These are phyloP conservation scores for Siphamia tubifer DNA, from an alignment of 2,113 vertebrate species.

Conservation along the genomic window DNA sequence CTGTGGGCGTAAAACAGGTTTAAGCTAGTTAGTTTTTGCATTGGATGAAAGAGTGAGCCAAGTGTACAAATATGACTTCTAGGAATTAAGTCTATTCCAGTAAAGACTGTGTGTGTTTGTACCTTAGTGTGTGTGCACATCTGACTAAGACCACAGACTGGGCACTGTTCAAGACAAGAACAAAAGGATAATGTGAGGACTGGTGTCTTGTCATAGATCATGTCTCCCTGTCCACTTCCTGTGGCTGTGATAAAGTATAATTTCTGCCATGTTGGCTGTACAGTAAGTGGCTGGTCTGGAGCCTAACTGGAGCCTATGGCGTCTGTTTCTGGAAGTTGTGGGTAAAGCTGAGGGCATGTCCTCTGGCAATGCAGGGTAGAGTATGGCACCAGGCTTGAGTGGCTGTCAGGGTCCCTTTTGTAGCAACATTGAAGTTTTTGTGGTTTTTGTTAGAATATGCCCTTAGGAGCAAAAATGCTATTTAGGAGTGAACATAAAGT, in stretches of 20 bases:
- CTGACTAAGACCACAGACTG: constrained; percentile 33
- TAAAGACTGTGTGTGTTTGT: constrained; percentile 2
- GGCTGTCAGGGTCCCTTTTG: constrained; percentile 5
- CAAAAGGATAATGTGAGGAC: constrained; percentile 32
- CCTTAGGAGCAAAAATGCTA: constrained; percentile 26
- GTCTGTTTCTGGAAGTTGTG: constrained; percentile 22
- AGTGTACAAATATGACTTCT: constrained; percentile 34
- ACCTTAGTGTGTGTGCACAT: background rate
- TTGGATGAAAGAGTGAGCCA: constrained; percentile 9
- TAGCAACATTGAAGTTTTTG: constrained; percentile 25
- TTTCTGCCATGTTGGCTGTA: constrained; percentile 37
- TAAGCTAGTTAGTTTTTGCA: background rate
- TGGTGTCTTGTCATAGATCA: constrained; percentile 33
- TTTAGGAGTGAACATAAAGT: constrained; percentile 27
- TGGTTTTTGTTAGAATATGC: constrained; percentile 19
- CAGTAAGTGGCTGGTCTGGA: constrained; percentile 46
- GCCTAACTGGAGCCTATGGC: constrained; percentile 30
- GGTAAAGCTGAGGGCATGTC: constrained; percentile 10
- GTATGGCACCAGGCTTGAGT: background rate
- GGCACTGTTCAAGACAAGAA: constrained; percentile 10
- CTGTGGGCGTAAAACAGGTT: background rate
- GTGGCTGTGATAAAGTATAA: constrained; percentile 38
- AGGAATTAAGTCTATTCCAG: constrained; percentile 38
- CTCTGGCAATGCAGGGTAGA: background rate
- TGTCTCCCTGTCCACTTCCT: constrained; percentile 41